A percentile compares a stretch with the other conserved stretches of the same genome.
phyloP scores from a whole-genome alignment of 2,888 invertebrate genomes.

The Caenorhabditis afra region DNA sequence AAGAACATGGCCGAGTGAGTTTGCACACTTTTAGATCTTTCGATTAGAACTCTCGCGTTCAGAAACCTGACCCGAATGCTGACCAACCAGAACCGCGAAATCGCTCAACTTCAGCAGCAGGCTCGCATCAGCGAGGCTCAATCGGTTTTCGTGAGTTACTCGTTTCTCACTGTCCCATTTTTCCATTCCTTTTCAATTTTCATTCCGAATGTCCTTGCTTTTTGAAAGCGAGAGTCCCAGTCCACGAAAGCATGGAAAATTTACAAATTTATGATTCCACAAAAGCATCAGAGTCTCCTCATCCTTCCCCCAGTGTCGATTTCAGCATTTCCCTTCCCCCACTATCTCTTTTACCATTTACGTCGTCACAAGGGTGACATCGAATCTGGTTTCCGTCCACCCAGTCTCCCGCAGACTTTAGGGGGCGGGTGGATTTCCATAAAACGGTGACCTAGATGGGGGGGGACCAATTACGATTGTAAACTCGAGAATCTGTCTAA shows the following conservation, averaged over 20 bases:
- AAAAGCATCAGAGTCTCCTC: no score
- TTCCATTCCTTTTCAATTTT: background rate
- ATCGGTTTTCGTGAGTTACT: slow-evolving; percentile 56
- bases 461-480: no score
- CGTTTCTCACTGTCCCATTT: background rate
- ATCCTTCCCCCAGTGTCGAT: no score
- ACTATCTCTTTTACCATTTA: no score
- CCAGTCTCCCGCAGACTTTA: no score
- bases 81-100: slow-evolving; percentile 65
- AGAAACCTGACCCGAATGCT: slow-evolving; percentile 61
- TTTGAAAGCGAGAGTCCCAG: no score
- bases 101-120: slow-evolving; percentile 63
- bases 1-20: slow-evolving; percentile 68
- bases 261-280: no score
- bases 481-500: no score
- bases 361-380: slow-evolving; percentile 39
- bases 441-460: background rate
- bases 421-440: slow-evolving; percentile 2
- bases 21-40: background rate
- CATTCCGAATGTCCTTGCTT: no score
- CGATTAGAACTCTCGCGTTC: slow-evolving; percentile 14
- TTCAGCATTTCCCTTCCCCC: no score
- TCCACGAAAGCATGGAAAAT: no score
- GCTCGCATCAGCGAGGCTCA: slow-evolving; percentile 59
- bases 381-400: slow-evolving; percentile 45